A percentile compares a stretch with the other conserved stretches of the same genome.
phyloP scores from a whole-genome alignment of 53 echinoderm and acorn worm genomes.

The Glandiceps talaboti region DNA sequence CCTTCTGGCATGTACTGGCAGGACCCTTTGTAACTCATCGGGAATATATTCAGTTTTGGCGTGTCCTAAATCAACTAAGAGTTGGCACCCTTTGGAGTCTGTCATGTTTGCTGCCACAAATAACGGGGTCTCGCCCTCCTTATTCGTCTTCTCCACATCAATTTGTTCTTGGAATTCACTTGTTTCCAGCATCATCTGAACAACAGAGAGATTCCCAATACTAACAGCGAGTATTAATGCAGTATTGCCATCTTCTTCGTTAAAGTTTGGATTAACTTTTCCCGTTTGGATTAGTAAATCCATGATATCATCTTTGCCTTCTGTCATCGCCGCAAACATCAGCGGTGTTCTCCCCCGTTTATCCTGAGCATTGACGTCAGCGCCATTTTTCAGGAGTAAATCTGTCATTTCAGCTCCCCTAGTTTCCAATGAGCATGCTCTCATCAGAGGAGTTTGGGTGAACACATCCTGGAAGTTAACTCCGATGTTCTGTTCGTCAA shows the following conservation, averaged over 20 bases:
- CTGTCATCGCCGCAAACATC: slow-evolving; percentile 54
- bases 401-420: slow-evolving; percentile 27
- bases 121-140: slow-evolving; percentile 43
- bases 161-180: slow-evolving; percentile 15
- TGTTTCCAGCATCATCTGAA: slow-evolving; percentile 27
- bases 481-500: slow-evolving; percentile 47
- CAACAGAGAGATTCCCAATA: slow-evolving; percentile 54
- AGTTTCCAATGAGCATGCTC: slow-evolving; percentile 37
- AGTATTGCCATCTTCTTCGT: slow-evolving; percentile 77
- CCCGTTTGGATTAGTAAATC: slow-evolving; percentile 26
- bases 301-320: slow-evolving; percentile 40
- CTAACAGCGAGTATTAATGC: slow-evolving; percentile 77
- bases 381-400: slow-evolving; percentile 55
- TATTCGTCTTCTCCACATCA: slow-evolving; percentile 41
- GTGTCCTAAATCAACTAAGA: slow-evolving; percentile 48
- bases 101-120: slow-evolving; percentile 68
- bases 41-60: slow-evolving; percentile 41
- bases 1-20: slow-evolving; percentile 30
- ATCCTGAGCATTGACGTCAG: slow-evolving; percentile 65
- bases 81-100: slow-evolving; percentile 60
- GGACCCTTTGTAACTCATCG: slow-evolving; percentile 39
- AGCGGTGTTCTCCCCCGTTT: slow-evolving; percentile 70
- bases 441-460: slow-evolving; percentile 53
- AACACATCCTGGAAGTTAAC: slow-evolving; percentile 74
- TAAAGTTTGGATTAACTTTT: slow-evolving; percentile 53